Evolutionary conservation across 2,797 vertebrate species (phyloP).

Genomic region (Cercopithecus petaurista): DNA sequence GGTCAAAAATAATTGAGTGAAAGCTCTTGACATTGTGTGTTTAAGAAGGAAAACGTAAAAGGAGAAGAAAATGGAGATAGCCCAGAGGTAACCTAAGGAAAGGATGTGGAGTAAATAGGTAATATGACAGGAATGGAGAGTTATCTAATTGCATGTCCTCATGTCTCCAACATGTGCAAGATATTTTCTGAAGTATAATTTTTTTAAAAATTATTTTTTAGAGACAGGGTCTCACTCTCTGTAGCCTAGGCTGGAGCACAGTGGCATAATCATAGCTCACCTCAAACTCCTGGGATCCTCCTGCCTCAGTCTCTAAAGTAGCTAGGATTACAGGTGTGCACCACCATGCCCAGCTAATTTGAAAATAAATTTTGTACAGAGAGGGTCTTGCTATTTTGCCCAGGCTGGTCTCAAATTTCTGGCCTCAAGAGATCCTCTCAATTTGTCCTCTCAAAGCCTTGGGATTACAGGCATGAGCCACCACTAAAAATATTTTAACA

Average conservation of each 20-base stretch:
- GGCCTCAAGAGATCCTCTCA: background rate
- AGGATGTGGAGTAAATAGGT: background rate
- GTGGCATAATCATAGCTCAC: background rate
- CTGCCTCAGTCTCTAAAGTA: background rate
- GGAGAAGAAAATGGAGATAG: background rate
- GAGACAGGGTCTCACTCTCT: background rate
- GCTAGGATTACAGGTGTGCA: background rate
- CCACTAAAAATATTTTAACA: background rate
- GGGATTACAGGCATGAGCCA: background rate
- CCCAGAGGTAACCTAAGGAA: background rate
- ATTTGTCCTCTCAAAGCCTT: background rate
- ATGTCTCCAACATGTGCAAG: background rate
- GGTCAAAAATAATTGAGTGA: constrained; percentile 10
- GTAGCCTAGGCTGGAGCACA: background rate
- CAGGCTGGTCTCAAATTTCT: background rate
- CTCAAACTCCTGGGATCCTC: background rate
- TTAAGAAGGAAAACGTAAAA: background rate
- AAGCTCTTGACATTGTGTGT: background rate
- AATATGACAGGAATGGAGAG: background rate
- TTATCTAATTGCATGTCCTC: background rate
- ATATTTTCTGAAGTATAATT: constrained; percentile 1
- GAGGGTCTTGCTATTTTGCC: background rate
- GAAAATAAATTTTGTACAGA: background rate
- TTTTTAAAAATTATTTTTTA: background rate
- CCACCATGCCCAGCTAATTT: background rate